Base-by-base conservation (phyloP, 2,113 vertebrate species). In the Tinamus guttatus region DNA sequence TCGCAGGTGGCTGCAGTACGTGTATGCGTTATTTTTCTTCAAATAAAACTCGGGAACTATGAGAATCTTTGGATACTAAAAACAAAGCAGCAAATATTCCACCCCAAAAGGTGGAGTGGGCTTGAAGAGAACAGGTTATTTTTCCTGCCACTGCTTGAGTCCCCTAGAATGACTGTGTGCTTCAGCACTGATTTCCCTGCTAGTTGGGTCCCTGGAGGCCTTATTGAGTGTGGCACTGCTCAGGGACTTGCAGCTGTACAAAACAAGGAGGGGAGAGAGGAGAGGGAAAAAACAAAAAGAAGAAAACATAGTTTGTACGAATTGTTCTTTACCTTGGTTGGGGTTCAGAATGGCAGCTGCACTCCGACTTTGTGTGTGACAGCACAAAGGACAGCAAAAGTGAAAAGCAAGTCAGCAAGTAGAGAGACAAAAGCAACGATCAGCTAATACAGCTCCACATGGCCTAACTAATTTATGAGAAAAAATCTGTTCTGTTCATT, bases 401-500 rank as follows among this genome's bases (percentile, higher is more conserved):
- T 98, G 98, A 98, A 98, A 98, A 98, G 98, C 98, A 96, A 98
- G 98, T 98, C 98, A 98, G 98, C 98, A 98, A 98, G 98, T 97
- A 98, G 90, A 97, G 97, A 98, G 97, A 98, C 98, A 98, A 98
- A 98, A 98, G 98, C 98, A 97, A 95, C 93, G 84, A 98, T 98
- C 98, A 98, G 97, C 98, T 98, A 98, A 98, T 98, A 98, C 96
- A 98, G 98, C 98, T 98, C 97, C 98, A 98, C 98, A 98, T 97
- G 97, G 98, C 98, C 98, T 99, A 98, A 99, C 98, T 99, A 99
- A 99, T 99, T 99, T 98, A 99, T 99, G 98, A 99, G 98, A 96
- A 98, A 98, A 99, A 99, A 98, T 91, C 98, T 98, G 98, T 97
- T 97, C 98, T 98, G 97, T 98, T 98, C 98, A 98, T 98, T 98